Evolutionary conservation across 2,113 vertebrate genomes (phyloP).

Genomic region (Rhynchomys soricoides): DNA sequence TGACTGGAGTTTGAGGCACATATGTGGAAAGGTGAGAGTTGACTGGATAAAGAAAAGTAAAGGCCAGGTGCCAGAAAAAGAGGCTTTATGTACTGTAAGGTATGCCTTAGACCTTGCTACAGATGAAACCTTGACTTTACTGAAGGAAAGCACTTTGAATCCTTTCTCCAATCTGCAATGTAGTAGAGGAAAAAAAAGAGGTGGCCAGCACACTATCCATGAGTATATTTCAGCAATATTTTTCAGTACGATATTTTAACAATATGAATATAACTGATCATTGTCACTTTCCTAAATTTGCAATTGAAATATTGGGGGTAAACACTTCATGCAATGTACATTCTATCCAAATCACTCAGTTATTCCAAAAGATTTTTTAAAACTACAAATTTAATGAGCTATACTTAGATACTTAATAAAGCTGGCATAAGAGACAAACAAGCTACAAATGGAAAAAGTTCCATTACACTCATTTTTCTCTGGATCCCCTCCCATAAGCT

Average conservation of each 20-base stretch:
- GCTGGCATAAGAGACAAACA: constrained; percentile 20
- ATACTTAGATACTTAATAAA: constrained; percentile 15
- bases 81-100: neutral
- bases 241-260: constrained; percentile 23
- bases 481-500: neutral
- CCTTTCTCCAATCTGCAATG: neutral
- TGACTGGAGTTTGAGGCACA: neutral
- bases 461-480: constrained; percentile 5
- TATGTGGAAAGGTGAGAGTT: neutral
- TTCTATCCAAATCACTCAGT: constrained; percentile 10
- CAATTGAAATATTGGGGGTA: constrained; percentile 45
- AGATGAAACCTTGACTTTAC: neutral
- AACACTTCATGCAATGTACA: constrained; percentile 8
- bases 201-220: neutral
- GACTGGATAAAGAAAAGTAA: neutral
- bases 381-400: constrained; percentile 50
- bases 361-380: constrained; percentile 20
- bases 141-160: constrained; percentile 13
- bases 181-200: neutral
- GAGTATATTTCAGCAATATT: constrained; percentile 54
- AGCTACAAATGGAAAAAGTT: constrained; percentile 45
- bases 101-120: neutral
- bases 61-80: neutral
- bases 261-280: constrained; percentile 50
- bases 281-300: constrained; percentile 52